A percentile compares a stretch with the other conserved stretches of the same genome.
Conservation (phyloP, 2,797 vertebrate species). For the Loris lydekkerianus region DNA sequence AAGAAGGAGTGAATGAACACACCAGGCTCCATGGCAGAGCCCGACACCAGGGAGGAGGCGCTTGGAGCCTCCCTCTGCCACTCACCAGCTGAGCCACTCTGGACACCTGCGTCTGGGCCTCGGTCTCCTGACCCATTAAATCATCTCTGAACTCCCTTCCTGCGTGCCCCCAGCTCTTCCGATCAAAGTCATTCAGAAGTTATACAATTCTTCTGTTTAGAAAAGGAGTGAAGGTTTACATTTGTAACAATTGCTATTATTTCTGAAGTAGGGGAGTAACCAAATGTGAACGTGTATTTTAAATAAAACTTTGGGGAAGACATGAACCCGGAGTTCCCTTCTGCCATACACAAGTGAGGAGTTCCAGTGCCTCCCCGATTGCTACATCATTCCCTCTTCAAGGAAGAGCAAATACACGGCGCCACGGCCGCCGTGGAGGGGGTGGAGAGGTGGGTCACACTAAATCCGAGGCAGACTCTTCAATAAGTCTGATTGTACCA, state of each 20-base stretch:
- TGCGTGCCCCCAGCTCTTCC: background rate
- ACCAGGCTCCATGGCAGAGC: background rate
- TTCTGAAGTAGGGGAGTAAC: constrained; percentile 33
- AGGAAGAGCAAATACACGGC: constrained; percentile 6
- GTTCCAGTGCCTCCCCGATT: background rate
- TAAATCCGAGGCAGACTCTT: background rate
- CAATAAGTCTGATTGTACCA: background rate
- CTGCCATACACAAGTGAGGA: background rate
- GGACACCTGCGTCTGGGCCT: background rate
- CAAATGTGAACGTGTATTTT: background rate
- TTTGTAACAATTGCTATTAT: background rate
- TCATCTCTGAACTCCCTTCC: background rate
- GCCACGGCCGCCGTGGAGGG: background rate
- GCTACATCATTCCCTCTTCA: background rate
- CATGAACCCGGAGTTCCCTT: background rate
- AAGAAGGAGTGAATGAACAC: background rate
- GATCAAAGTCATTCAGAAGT: background rate
- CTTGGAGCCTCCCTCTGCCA: background rate
- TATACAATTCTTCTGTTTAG: background rate
- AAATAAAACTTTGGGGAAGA: background rate
- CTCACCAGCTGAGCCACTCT: background rate
- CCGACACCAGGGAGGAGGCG: background rate
- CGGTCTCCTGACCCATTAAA: background rate
- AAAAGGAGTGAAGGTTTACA: constrained; percentile 32
- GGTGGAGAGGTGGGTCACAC: background rate